Base-by-base conservation (phyloP, 2,113 vertebrate species). In the Neolamprologus sp. region DNA sequence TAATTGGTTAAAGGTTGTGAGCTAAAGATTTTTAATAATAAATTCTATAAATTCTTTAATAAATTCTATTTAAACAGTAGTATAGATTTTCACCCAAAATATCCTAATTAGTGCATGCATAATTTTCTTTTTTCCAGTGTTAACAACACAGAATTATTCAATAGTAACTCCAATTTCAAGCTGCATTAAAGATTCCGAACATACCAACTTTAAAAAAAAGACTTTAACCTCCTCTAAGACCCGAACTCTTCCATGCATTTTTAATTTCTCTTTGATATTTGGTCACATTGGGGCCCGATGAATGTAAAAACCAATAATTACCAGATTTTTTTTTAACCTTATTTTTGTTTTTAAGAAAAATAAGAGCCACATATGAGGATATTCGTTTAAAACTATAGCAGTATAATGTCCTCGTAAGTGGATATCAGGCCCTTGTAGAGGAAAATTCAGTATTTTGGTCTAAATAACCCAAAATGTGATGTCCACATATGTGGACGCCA, bases 311-410 rank as follows among this genome's bases (percentile, higher is more conserved):
- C 26, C 6, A 58, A 28, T 2, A 58, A 58, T 9, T 28, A 58
- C 55, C 55, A 6, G 26, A 14, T 57, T 55, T 58, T 0, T 58
- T 9, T 31, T 1, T 6, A 54, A 58, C 5, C 55, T 58, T 58
- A 31, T 4, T 28, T 58, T 58, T 58, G 13, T 58, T 58, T 60
- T 17, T 60, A 31, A 60, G 14, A 33, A 60, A 17, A 58, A 58
- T 58, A 28, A 58, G 26, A 28, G 13, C 14, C 55, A 58, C 26
- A 2, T 31, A 31, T 31, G 14, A 60, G 57, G 57, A 60, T 60
- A 60, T 60, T 0, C 3, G 26, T 31, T 60, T 60, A 10, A 1
- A 60, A 60, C 28, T 2, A 0, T 60, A 60, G 28, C 57, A 33
- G 28, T 17, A 60, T 60, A 60, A 4, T 60, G 57, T 60, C 57